Evolutionary conservation across 1,140 invertebrate species (phyloP).

Genomic region (Colletes gigas): DNA sequence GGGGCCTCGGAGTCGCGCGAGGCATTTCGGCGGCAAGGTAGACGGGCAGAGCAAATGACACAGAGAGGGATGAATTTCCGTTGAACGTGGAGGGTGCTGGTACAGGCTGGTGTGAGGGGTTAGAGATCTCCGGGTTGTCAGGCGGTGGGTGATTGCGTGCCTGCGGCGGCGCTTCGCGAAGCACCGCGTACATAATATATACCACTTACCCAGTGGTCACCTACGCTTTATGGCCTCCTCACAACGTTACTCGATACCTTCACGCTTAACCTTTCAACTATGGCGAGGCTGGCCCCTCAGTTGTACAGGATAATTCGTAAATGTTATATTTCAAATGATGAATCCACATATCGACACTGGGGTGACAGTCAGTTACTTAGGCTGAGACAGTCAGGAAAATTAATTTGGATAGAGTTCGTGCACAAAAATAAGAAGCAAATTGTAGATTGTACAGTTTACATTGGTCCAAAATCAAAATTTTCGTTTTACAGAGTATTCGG

Average conservation of each 20-base stretch:
- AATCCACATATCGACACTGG: too few species aligned
- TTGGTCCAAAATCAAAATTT: too few species aligned
- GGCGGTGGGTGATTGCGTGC: conserved; percentile 70
- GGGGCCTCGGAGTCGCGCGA: conserved; percentile 12
- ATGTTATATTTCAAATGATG: too few species aligned
- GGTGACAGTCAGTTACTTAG: too few species aligned
- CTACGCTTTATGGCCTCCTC: conserved; percentile 60
- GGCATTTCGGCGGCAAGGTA: conserved; percentile 54
- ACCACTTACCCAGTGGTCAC: conserved; percentile 60
- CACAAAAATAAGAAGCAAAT: too few species aligned
- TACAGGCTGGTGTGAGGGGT: conserved; percentile 55
- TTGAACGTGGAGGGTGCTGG: conserved; percentile 56
- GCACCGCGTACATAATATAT: conserved; percentile 65
- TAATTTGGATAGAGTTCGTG: too few species aligned
- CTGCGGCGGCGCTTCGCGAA: conserved; percentile 67
- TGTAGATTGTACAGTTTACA: too few species aligned
- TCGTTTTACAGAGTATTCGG: too few species aligned
- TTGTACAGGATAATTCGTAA: too few species aligned
- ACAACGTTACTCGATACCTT: conserved; percentile 41
- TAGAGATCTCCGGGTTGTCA: conserved; percentile 64
- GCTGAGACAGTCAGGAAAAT: too few species aligned
- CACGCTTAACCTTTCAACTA: background rate
- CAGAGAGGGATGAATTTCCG: conserved; percentile 61
- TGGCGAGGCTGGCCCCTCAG: too few species aligned
- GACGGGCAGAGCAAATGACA: conserved; percentile 48